Evolutionary conservation across 2,888 invertebrate species (phyloP).

Genomic region (Drosophila fulvimacula): DNA sequence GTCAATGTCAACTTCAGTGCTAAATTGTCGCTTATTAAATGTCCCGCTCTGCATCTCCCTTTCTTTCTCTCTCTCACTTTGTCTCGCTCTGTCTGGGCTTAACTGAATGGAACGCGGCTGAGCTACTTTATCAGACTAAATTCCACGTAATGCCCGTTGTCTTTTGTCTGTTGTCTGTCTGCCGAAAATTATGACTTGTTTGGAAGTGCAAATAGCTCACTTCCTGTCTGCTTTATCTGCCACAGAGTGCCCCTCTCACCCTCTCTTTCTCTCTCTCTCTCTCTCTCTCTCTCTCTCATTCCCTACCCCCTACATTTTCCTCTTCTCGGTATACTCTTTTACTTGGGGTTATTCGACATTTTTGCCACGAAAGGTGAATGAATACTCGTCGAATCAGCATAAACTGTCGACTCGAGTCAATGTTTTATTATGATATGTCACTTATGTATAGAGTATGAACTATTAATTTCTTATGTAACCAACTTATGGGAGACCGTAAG

Average conservation of each 20-base stretch:
- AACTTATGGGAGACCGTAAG: neutral
- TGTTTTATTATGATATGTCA: neutral
- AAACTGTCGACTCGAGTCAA: neutral
- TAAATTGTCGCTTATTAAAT: constrained; percentile 80
- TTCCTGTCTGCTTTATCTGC: constrained; percentile 61
- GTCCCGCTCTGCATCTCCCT: constrained; percentile 11
- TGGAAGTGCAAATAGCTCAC: constrained; percentile 79
- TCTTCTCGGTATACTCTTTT: constrained; percentile 7
- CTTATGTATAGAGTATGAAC: neutral
- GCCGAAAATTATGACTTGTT: constrained; percentile 81
- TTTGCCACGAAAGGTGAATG: neutral
- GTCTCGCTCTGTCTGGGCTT: constrained; percentile 17
- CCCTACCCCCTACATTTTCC: neutral
- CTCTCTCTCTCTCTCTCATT: neutral
- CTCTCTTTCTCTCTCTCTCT: constrained; percentile 1
- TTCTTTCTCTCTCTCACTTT: neutral
- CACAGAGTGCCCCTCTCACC: neutral
- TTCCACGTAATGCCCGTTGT: constrained; percentile 64
- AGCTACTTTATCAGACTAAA: constrained; percentile 62
- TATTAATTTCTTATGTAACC: neutral
- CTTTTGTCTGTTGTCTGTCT: constrained; percentile 56
- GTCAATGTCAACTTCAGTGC: constrained; percentile 75
- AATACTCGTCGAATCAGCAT: neutral
- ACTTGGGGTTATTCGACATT: neutral
- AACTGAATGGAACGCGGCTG: constrained; percentile 54